Conservation (phyloP, 30 jellyfish, hydroid and myxozoan genomes). For the Chrysaora quinquecirrha region DNA sequence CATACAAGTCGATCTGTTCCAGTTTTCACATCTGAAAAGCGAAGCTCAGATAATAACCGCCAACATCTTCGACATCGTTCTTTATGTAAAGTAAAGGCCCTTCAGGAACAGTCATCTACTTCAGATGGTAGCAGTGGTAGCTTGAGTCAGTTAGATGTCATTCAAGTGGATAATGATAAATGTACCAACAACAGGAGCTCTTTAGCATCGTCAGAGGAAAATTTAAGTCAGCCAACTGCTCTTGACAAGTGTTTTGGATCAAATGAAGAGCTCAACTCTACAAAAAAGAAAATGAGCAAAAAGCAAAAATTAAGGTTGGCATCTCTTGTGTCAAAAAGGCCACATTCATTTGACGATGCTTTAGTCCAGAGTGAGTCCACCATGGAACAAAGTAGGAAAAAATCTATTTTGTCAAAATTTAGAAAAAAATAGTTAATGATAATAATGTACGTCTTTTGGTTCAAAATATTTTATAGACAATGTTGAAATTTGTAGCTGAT, state of each 20-base stretch:
- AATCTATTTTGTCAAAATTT: conserved; percentile 49
- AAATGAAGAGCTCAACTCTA: conserved; percentile 18
- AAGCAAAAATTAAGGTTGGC: neutral
- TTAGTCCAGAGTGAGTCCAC: conserved; percentile 18
- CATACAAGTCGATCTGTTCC: neutral
- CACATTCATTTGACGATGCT: conserved; percentile 17
- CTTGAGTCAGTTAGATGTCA: neutral
- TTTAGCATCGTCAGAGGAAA: neutral
- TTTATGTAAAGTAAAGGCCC: neutral
- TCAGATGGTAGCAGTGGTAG: neutral
- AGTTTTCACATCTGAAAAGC: neutral
- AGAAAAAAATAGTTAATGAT: conserved; percentile 44
- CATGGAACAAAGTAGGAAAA: conserved; percentile 14
- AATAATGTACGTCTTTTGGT: too few species aligned
- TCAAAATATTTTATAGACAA: too few species aligned
- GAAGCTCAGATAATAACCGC: neutral
- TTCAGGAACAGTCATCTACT: neutral
- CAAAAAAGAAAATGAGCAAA: conserved; percentile 10
- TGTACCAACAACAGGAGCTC: conserved; percentile 23
- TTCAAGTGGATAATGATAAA: neutral
- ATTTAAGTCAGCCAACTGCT: neutral
- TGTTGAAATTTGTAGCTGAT: too few species aligned
- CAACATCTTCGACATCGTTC: neutral
- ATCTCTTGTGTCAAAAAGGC: conserved; percentile 21
- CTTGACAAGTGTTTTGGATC: conserved; percentile 14